Evolutionary conservation across 2,888 invertebrate genomes (phyloP), one percentile per base, ranked within the genome.

Genomic region (Epinotia nisella): DNA sequence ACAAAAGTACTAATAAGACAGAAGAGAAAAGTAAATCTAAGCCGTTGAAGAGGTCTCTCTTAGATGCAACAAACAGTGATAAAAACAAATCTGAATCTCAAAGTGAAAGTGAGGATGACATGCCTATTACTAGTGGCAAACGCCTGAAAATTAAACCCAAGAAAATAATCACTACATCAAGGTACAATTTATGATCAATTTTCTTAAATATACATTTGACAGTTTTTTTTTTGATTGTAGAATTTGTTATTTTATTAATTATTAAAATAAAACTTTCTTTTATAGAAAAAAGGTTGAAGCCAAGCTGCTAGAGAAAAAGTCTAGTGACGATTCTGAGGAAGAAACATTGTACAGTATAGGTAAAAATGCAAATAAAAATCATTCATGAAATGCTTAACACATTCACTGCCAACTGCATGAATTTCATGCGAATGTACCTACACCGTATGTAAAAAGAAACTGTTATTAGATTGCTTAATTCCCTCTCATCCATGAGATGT

Each of bases 231-330:
- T 9, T 17, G 55, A 3, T 41, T 49, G 3, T 58, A n/a, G 2
- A 56, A 15, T 59, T 69, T 62, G 24, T 41, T 56, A 9, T 55
- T 64, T 15, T 53, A 49, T 67, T 1, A 0, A 69, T 7, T 62
- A 58, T 51, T 67, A 70, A 64, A 41, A 24, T 56, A 1, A 24
- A n/a, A 56, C 39, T 51, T 62, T 58, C 24, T 62, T 74, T 88
- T 89, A n/a, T 85, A 94, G 94, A 76, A 94, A 94, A 90, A 94
- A 94, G 81, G 85, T 95, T 5, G 95, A 95, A 89, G 94, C 94
- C 24, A 94, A 94, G 81, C 83, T 88, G 70, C 88, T 92, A 80
- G 89, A 93, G 74, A 92, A 93, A 76, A 89, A 94, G 82, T 91
- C 95, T 75, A 94, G 91, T 82, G 90, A 93, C 75, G 94, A 95